Base-by-base conservation (phyloP, 2,888 invertebrate genomes). In the Phortica okadai region DNA sequence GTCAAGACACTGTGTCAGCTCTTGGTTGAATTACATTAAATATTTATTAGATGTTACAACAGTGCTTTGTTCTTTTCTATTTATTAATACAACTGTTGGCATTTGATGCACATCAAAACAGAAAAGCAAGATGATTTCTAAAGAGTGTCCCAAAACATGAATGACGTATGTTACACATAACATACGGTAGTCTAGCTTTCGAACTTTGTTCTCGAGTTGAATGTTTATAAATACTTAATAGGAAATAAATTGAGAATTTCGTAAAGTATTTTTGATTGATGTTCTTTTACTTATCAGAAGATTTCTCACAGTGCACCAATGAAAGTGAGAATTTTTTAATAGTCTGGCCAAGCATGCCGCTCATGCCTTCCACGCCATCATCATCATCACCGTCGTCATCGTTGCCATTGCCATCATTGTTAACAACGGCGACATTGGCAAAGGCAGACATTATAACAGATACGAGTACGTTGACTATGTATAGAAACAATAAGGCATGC, bases 301-400 rank as follows among this genome's bases (percentile, higher is more conserved):
- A 25, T 72, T 72, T 72, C 41, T 16, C 41, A 33, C 70, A 72
- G 70, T 72, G 70, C 25, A 56, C 6, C 54, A 56, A 56, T 56
- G 70, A 72, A 72, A 72, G 70, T 72, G 56, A 72, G 21, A 72
- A 72, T 72, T 72, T 72, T 72, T 72, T 72, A 72, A 72, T 72
- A 72, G 70, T 25, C 54, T 25, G 16, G 21, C 25, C 41, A 66
- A 67, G 41, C 7, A 67, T 44, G 4, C 41, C 14, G 14, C 64
- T 64, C 25, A 25, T 64, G 64, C 64, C 64, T 44, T 10, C 42
- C 6, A n/a, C n/a, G 67, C 66, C 41, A 41, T 66, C 42, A 66
- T 54, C 33, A 72, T 1, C 70, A 33, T 25, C 33, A 54, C 4
- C n/a, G 54, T 54, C 10, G 25, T 41, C 56, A 33, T 72, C 41